A percentile compares a stretch with the other conserved stretches of the same genome.
These are phyloP conservation scores for Marmota flaviventris DNA, from an alignment of 2,113 vertebrate species.

Conservation along the genomic window DNA sequence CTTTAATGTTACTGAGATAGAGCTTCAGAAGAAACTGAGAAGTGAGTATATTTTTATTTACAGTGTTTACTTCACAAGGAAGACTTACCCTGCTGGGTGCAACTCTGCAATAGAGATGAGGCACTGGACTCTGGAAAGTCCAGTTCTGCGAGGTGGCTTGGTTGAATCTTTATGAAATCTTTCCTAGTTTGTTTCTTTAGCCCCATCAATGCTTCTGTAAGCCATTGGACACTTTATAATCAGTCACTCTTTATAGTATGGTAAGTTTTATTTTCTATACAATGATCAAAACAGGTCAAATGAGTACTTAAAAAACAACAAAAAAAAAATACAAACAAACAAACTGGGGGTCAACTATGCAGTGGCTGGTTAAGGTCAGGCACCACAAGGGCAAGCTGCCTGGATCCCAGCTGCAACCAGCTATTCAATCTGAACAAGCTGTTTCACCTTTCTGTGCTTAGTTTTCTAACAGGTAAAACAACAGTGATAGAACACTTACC, in stretches of 20 bases:
- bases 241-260: not conserved
- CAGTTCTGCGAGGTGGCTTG: not conserved
- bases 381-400: not conserved
- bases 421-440: not conserved
- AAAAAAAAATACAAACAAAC: too few relatives aligned
- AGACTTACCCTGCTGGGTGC: rapidly evolving
- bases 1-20: not conserved
- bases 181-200: not conserved
- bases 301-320: not conserved
- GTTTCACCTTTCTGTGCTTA: too few relatives aligned
- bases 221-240: not conserved
- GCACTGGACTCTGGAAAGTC: not conserved
- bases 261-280: not conserved
- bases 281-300: not conserved
- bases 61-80: not conserved
- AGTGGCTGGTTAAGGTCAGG: not conserved
- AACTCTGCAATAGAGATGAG: not conserved
- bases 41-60: not conserved
- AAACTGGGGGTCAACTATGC: not conserved
- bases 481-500: rapidly evolving
- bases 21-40: not conserved
- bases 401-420: not conserved
- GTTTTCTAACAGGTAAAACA: not conserved
- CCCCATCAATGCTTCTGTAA: not conserved
- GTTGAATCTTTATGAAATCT: not conserved